These are phyloP conservation scores for Carposina sasakii DNA, from an alignment of 1,140 invertebrate species.

Conservation along the genomic window DNA sequence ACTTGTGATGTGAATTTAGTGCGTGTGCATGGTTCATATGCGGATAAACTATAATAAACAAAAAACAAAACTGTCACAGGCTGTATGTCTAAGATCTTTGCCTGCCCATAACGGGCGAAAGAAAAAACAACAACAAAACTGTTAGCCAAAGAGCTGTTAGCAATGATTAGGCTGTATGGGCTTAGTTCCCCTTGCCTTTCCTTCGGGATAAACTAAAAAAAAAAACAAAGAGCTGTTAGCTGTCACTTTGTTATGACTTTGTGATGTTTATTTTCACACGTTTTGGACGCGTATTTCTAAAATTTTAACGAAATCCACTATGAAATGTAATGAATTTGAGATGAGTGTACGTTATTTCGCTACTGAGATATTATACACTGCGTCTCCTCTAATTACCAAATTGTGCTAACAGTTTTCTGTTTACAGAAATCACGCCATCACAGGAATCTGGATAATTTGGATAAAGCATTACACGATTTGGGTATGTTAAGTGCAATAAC, in stretches of 20 bases:
- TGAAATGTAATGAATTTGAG: slow-evolving; percentile 61
- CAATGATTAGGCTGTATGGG: too few species aligned
- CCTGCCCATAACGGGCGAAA: too few species aligned
- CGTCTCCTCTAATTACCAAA: slow-evolving; percentile 13
- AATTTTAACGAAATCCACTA: slow-evolving; percentile 40
- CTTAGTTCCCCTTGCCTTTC: too few species aligned
- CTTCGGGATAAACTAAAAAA: too few species aligned
- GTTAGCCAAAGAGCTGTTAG: too few species aligned
- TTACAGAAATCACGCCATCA: slow-evolving; percentile 53
- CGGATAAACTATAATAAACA: too few species aligned
- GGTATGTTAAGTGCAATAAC: slow-evolving; percentile 74
- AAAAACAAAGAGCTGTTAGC: too few species aligned
- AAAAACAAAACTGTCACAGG: too few species aligned
- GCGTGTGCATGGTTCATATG: too few species aligned
- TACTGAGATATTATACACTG: slow-evolving; percentile 5
- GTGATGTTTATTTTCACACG: slow-evolving; percentile 69
- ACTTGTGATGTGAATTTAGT: too few species aligned
- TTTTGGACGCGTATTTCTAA: slow-evolving; percentile 46
- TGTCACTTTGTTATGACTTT: slow-evolving; percentile 73
- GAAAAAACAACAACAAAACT: too few species aligned
- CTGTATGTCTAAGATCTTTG: too few species aligned
- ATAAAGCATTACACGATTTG: slow-evolving; percentile 73
- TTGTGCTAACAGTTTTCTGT: slow-evolving; percentile 48
- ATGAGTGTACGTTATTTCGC: slow-evolving; percentile 43
- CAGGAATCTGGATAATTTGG: slow-evolving; percentile 70